A percentile compares a stretch with the other conserved stretches of the same genome.
Evolutionary conservation across 2,888 invertebrate genomes (phyloP).

Genomic region (Lepidochitona cinerea): DNA sequence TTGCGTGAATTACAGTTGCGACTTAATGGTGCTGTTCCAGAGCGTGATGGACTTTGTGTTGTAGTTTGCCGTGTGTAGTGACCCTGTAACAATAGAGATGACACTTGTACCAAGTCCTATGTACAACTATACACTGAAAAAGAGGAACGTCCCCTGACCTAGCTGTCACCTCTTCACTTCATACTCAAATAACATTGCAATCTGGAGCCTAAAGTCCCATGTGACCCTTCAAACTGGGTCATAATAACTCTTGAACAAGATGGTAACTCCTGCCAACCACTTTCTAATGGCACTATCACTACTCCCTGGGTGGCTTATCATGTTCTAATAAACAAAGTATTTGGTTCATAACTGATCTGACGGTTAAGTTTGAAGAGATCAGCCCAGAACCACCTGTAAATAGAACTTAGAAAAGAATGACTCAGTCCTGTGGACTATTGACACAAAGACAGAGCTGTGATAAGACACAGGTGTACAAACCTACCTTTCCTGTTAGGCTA

Average conservation of each 20-base stretch:
- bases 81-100: conserved; percentile 7
- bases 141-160: background rate
- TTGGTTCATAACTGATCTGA: too few relatives aligned
- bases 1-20: conserved; percentile 4
- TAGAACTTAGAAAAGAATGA: too few relatives aligned
- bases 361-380: too few relatives aligned
- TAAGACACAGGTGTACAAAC: background rate
- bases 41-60: background rate
- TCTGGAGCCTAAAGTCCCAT: background rate
- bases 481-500: background rate
- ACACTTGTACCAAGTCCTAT: background rate
- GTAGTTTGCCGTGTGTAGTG: conserved; percentile 1
- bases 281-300: too few relatives aligned
- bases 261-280: too few relatives aligned
- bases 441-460: too few relatives aligned
- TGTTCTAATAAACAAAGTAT: too few relatives aligned
- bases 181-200: background rate
- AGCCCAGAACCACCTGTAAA: too few relatives aligned
- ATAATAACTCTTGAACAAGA: conserved; percentile 1
- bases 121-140: background rate
- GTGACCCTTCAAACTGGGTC: background rate
- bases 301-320: too few relatives aligned
- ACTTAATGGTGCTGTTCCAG: background rate
- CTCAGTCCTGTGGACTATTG: too few relatives aligned
- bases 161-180: background rate